These are phyloP conservation scores for Gymnodraco acuticeps DNA, from an alignment of 2,797 vertebrate genomes.

Conservation along the genomic window DNA sequence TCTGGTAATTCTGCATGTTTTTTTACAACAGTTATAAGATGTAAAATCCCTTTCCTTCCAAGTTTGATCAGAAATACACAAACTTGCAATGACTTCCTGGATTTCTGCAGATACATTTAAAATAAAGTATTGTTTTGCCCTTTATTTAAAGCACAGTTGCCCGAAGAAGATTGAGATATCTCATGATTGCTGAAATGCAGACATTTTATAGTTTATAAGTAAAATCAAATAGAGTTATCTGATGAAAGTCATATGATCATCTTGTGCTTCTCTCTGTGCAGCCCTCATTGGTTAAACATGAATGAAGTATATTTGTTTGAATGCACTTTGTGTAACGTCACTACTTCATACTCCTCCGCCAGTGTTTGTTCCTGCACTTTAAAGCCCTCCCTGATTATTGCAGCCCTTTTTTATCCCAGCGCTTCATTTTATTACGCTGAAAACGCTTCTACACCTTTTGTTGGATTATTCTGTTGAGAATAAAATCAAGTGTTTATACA, in stretches of 20 bases:
- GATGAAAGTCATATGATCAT: not conserved
- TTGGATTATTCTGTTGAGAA: slow-evolving; percentile 63
- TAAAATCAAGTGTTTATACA: slow-evolving; percentile 76
- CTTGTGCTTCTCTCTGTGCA: slow-evolving; percentile 8
- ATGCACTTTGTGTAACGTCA: too few species aligned
- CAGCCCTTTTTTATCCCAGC: slow-evolving; percentile 7
- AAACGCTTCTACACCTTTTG: slow-evolving; percentile 30
- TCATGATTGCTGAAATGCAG: not conserved
- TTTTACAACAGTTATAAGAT: not conserved
- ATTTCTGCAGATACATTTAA: not conserved
- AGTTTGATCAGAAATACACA: not conserved
- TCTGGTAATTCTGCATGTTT: too few species aligned
- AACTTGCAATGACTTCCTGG: not conserved
- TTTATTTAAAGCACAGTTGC: not conserved
- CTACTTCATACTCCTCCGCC: not conserved
- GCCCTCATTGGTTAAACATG: slow-evolving; percentile 17
- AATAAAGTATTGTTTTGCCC: not conserved
- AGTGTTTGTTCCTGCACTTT: slow-evolving; percentile 69
- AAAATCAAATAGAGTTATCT: not conserved
- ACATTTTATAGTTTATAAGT: not conserved
- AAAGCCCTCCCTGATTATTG: slow-evolving; percentile 32
- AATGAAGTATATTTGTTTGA: slow-evolving; percentile 6
- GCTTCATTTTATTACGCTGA: slow-evolving; percentile 45
- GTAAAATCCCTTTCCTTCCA: not conserved
- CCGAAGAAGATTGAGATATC: not conserved